Percentiles rank a stretch among this genome's conserved stretches.
Conservation (phyloP, 2,113 vertebrate genomes). For the Stegostoma tigrinum region DNA sequence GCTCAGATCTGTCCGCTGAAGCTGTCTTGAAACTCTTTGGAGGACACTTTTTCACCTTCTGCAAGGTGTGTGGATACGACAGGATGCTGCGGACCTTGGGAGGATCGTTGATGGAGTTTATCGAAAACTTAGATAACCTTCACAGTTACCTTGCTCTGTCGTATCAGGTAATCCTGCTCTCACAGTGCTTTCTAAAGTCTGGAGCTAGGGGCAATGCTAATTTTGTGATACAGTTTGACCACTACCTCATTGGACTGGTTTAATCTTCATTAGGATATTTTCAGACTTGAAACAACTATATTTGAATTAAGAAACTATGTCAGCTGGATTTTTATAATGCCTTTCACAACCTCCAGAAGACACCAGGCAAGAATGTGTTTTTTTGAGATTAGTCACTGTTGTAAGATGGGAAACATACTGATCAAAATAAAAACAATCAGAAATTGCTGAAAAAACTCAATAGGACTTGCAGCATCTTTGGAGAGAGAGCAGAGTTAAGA, state of each 20-base stretch:
- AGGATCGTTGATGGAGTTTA: slow-evolving; percentile 65
- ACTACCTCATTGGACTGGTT: background rate
- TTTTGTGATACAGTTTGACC: background rate
- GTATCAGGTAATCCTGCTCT: slow-evolving; percentile 57
- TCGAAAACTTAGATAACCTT: slow-evolving; percentile 70
- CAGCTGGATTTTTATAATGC: background rate
- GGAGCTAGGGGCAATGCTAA: background rate
- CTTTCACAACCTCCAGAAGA: background rate
- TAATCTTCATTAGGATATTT: background rate
- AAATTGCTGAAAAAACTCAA: no score
- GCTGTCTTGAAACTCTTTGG: slow-evolving; percentile 68
- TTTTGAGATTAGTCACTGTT: background rate
- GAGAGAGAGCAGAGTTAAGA: no score
- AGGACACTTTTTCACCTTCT: slow-evolving; percentile 69
- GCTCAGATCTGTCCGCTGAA: slow-evolving; percentile 59
- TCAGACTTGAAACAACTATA: background rate
- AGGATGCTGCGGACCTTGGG: slow-evolving; percentile 67
- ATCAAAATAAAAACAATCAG: no score
- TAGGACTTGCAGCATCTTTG: no score
- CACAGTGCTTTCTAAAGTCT: background rate
- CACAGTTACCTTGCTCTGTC: slow-evolving; percentile 71
- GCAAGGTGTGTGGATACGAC: slow-evolving; percentile 70
- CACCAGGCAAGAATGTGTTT: background rate
- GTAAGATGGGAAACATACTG: background rate
- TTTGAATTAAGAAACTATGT: background rate